These are phyloP conservation scores for Aspidoscelis tigris DNA, from an alignment of 2,113 vertebrate genomes.

Conservation along the genomic window DNA sequence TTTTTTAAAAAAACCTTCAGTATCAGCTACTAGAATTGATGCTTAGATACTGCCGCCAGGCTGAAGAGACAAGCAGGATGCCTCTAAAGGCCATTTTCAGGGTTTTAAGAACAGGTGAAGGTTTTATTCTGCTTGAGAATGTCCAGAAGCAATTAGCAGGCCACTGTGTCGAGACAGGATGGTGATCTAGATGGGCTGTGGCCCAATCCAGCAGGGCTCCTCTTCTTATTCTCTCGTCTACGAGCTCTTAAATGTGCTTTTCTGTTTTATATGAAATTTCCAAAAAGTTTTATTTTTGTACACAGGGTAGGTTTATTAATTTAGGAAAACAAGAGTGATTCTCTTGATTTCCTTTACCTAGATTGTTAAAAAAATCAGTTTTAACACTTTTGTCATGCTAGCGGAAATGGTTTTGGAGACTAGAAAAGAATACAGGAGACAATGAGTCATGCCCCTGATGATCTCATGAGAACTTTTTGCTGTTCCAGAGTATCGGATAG, in stretches of 20 bases:
- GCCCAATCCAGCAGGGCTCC: too few species aligned
- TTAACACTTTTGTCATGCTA: background rate
- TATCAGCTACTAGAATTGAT: too few species aligned
- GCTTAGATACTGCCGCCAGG: too few species aligned
- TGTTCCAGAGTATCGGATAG: background rate
- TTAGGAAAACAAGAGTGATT: background rate
- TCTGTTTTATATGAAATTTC: constrained; percentile 22
- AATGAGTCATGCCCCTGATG: constrained; percentile 26
- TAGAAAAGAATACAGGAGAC: constrained; percentile 23
- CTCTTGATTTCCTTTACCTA: constrained; percentile 2
- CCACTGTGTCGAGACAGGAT: too few species aligned
- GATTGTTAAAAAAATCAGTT: background rate
- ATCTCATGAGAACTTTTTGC: background rate
- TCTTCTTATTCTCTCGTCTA: background rate
- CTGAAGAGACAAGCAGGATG: too few species aligned
- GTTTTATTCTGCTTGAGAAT: too few species aligned
- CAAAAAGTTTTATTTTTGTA: background rate
- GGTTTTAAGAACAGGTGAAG: too few species aligned
- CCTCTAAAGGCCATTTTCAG: background rate
- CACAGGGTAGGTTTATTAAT: constrained; percentile 11
- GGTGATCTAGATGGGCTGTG: too few species aligned
- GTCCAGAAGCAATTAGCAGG: too few species aligned
- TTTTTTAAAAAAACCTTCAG: too few species aligned
- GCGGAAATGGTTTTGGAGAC: constrained; percentile 33
- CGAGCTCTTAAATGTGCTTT: background rate